Evolutionary conservation across 1,140 invertebrate species (phyloP), one percentile per base, ranked within the genome.

Genomic region (Achroia grisella): DNA sequence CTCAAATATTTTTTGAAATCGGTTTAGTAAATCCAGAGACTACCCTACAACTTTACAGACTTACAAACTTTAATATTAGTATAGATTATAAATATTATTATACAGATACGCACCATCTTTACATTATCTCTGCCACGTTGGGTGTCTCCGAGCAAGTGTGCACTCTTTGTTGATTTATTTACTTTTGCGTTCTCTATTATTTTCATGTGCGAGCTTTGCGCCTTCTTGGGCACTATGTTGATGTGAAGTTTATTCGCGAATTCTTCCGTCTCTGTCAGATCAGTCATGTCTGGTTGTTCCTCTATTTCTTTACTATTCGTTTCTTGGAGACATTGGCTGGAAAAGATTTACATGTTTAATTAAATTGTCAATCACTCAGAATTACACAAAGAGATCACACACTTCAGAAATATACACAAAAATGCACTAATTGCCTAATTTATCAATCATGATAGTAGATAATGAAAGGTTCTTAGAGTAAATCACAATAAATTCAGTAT

Each of bases 141-240:
- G 15, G 43, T 40, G 30, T 69, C 62, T 5, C 69, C 62, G 3
- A 81, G 56, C 45, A 79, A 34, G 46, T 82, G 75, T n/a, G 73
- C 75, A 0, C 75, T 79, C 48, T 79, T 71, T 0, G 78, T 82
- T 4, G 44, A 68, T 52, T 81, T 81, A 11, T 69, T 73, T 36
- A 51, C 53, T 28, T 64, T 72, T 1, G 50, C 33, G 14, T 54
- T 57, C 5, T 71, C 68, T 0, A 39, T 31, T n/a, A 75, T 4
- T 41, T 71, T 69, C 14, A 62, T 30, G 40, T 80, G 79, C n/a
- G 76, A 51, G 44, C 79, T 83, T 42, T 78, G 76, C 4, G 73
- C 68, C 52, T 71, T 75, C 61, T 81, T 81, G 4, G 75, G 55
- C 9, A 52, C 29, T 0, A 83, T 63, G 34, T 66, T 72, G 39